phyloP scores from a whole-genome alignment of 2,888 invertebrate species.

The Aphrophora alni region DNA sequence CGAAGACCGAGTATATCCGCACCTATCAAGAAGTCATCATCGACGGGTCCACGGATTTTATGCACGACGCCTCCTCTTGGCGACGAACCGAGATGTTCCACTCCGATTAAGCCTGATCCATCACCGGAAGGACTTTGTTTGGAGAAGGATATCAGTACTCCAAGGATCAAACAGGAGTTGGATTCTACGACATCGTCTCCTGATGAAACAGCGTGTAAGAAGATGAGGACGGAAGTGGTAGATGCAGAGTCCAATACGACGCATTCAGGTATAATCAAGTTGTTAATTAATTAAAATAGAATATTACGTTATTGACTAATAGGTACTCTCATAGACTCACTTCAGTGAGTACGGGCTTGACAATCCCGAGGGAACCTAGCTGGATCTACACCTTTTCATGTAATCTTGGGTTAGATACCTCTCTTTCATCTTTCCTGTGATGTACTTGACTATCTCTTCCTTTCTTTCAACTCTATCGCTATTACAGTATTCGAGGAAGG shows the following conservation, averaged over 20 bases:
- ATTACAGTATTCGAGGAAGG: no score
- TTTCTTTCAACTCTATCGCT: no score
- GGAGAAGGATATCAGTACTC: conserved; percentile 57
- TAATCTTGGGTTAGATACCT: no score
- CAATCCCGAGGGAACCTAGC: no score
- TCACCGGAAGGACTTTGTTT: not conserved
- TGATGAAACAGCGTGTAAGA: conserved; percentile 69
- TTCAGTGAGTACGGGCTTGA: no score
- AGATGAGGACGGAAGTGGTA: conserved; percentile 79
- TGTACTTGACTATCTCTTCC: no score
- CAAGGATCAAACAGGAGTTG: conserved; percentile 67
- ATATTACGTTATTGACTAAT: no score
- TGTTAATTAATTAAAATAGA: no score
- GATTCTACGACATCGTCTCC: conserved; percentile 65
- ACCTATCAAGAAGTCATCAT: conserved; percentile 63
- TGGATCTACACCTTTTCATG: no score
- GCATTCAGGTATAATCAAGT: conserved; percentile 85
- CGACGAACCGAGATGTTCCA: conserved; percentile 52
- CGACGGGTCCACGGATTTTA: conserved; percentile 43
- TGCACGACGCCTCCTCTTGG: conserved; percentile 71
- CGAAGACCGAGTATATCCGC: conserved; percentile 76
- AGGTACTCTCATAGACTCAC: no score
- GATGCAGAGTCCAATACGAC: conserved; percentile 91
- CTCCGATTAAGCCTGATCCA: conserved; percentile 52
- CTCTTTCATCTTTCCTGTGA: no score